Evolutionary conservation across 2,888 invertebrate species (phyloP), one percentile per base, ranked within the genome.

Genomic region (Trypoxylon attenuatum): DNA sequence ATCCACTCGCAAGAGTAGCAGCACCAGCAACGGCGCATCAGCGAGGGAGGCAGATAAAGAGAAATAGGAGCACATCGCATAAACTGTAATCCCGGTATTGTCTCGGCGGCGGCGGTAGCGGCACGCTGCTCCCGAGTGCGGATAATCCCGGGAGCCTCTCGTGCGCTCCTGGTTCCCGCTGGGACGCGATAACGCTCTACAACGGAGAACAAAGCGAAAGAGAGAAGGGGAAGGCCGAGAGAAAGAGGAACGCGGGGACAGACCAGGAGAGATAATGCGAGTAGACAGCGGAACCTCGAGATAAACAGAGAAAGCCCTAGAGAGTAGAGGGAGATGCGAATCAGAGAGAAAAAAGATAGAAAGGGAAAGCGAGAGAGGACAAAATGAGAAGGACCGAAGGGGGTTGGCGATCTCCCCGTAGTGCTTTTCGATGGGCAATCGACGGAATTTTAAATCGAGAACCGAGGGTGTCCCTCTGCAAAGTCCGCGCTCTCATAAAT

Each of bases 81-180:
- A 50, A 58, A 63, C 51, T 59, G 61, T 75, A 78, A 78, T 75
- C 77, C 75, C 21, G 59, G 70, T 62, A 77, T 78, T 78, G 78
- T 77, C 73, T 76, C 75, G 64, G 59, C 56, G 53, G 5, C 33
- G 10, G 33, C 33, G 33, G n/a, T 33, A 10, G 10, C 13, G 5
- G 25, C 45, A 47, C 58, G 68, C 58, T 43, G 62, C 64, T 63
- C 50, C 60, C 65, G 63, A 53, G 55, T 69, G 41, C 63, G 67
- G 66, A 77, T 77, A 75, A 74, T 75, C 74, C 75, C 54, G 49
- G 62, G 25, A 18, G 43, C 42, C 15, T 29, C 49, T 50, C 51
- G 16, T 13, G 54, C 46, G 58, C 55, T 55, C 49, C 47, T 56
- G 57, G 29, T 56, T 61, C 66, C 66, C 72, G 61, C 56, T 47